Evolutionary conservation across 2,888 invertebrate species (phyloP).

Genomic region (Drosophila conformis): DNA sequence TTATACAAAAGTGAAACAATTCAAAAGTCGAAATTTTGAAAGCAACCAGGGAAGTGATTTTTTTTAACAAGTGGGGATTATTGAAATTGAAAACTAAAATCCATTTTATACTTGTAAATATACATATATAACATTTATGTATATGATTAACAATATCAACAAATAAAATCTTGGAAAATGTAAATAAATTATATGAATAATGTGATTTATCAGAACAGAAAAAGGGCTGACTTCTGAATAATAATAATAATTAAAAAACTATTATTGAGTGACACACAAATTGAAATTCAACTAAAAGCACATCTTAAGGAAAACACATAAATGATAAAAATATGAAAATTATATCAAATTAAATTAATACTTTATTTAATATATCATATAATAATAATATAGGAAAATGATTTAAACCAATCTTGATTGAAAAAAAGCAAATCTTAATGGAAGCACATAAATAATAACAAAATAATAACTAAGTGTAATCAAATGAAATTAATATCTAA

Average conservation of each 20-base stretch:
- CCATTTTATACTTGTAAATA: not conserved
- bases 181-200: not conserved
- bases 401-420: not conserved
- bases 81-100: not conserved
- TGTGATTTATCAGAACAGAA: not conserved
- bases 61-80: not conserved
- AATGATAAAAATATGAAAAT: not conserved
- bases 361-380: not conserved
- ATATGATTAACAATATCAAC: not conserved
- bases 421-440: not conserved
- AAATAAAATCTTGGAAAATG: not conserved
- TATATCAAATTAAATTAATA: not conserved
- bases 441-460: not conserved
- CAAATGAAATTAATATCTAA: not conserved
- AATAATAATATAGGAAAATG: not conserved
- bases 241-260: not conserved
- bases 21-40: not conserved
- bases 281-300: not conserved
- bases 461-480: not conserved
- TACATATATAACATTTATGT: not conserved
- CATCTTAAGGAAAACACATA: rapidly evolving
- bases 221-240: not conserved
- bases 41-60: not conserved
- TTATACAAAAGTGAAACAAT: not conserved
- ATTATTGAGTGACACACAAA: not conserved